Evolutionary conservation across 2,797 vertebrate genomes (phyloP).

Genomic region (Psittacula derbiana): DNA sequence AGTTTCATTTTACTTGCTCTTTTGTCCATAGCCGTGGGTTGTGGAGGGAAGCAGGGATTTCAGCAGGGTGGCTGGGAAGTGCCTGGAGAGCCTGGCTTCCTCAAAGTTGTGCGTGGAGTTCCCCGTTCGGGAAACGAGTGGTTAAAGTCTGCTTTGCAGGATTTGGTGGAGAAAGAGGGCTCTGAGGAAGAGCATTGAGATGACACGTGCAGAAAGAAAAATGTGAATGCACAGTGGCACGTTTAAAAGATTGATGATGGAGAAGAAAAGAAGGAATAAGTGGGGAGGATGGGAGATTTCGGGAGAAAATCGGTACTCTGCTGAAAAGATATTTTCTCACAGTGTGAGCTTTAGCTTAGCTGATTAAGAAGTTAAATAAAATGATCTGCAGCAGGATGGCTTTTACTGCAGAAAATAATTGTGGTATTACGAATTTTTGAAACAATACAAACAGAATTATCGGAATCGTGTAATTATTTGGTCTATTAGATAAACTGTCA

Average conservation of each 20-base stretch:
- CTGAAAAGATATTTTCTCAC: not conserved
- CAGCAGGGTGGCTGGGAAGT: not conserved
- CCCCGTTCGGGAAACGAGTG: not conserved
- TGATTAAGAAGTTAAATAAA: constrained; percentile 12
- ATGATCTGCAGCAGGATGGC: not conserved
- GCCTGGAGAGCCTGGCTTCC: not conserved
- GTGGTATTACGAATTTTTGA: not conserved
- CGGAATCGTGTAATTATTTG: not conserved
- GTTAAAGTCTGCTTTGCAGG: constrained; percentile 20
- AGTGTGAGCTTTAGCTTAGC: not conserved
- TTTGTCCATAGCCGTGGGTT: constrained; percentile 55
- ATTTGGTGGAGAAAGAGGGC: not conserved
- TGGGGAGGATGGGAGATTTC: not conserved
- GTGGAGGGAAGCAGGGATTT: not conserved
- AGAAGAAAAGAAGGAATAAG: constrained; percentile 8
- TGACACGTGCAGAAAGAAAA: constrained; percentile 50
- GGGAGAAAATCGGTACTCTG: not conserved
- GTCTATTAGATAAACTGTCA: not conserved
- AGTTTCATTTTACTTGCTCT: constrained; percentile 64
- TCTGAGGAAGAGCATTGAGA: constrained; percentile 18
- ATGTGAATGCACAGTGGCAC: constrained; percentile 51
- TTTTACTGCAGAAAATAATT: not conserved
- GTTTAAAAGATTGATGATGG: constrained; percentile 37
- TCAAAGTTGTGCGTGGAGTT: constrained; percentile 51
- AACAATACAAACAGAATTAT: not conserved